A percentile compares a stretch with the other conserved stretches of the same genome.
Conservation (phyloP, 2,797 vertebrate genomes). For the Alcedo quadribrachys region DNA sequence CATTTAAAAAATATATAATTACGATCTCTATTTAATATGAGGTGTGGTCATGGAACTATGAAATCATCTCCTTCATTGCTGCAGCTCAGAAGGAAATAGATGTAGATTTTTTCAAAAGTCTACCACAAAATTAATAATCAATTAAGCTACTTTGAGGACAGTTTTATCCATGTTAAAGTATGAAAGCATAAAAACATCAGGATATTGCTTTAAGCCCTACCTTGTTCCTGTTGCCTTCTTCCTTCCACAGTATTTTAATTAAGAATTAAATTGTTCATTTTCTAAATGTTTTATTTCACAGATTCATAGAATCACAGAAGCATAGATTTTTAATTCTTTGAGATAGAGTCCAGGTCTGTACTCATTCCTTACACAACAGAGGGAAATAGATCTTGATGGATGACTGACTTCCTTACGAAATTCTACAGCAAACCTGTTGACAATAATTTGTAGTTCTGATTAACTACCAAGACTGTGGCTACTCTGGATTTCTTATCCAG, state of each 20-base stretch:
- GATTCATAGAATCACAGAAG: no score
- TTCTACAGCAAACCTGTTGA: neutral
- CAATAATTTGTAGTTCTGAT: neutral
- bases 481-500: neutral
- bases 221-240: neutral
- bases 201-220: neutral
- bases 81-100: neutral
- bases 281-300: neutral
- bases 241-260: neutral
- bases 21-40: neutral
- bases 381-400: neutral
- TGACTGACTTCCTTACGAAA: neutral
- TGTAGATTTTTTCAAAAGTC: neutral
- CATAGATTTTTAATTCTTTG: neutral
- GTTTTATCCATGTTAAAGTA: neutral
- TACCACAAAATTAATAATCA: neutral
- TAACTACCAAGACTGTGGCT: neutral
- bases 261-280: neutral
- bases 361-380: neutral
- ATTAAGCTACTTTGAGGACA: neutral
- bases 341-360: neutral
- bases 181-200: neutral
- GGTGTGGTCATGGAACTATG: neutral
- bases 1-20: neutral
- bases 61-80: neutral